Evolutionary conservation across 2,113 vertebrate species (phyloP), one percentile per base, ranked within the genome.

Genomic region (Grallaria varia): DNA sequence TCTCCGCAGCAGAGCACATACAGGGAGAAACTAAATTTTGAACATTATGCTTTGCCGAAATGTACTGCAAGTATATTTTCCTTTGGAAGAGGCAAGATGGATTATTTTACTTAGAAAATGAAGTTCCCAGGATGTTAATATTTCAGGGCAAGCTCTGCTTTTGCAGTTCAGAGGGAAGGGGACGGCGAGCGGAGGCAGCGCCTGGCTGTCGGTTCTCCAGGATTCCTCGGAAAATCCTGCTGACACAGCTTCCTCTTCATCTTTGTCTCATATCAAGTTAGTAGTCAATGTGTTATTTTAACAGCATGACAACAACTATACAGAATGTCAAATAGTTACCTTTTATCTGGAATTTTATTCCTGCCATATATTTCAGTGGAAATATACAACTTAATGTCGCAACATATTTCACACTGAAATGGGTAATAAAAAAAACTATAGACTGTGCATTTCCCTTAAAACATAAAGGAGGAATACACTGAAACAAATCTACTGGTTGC

Each of bases 311-410:
- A 96, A 94, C 92, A 86, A 88, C 87, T 80, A 90, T 75, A 81
- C 68, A 84, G 92, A 93, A 95, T 71, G 79, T 93, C 95, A 94
- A 92, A 90, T 24, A 96, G 93, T 96, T 95, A 94, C 88, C 82
- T 97, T 96, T 95, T 96, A 96, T 93, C 90, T 93, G 79, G 85
- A 44, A 67, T 94, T 96, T 95, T 96, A 96, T 94, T 95, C 79
- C 92, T 81, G 83, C 95, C 88, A 72, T 96, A 88, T 90, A 96
- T 96, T 95, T 95, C 90, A 90, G 71, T 67, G 79, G 90, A 67
- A 96, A 95, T 95, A 95, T 74, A 93, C 85, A 95, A 87, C 92
- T 92, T 97, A 94, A 96, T 67, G 83, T 62, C 47, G 52, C 19
- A 18, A 93, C 76, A 50, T 95, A 97, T 95, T 93, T 96, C 92